phyloP scores from a whole-genome alignment of 23 tunicate genomes.

The Corella eumyota region DNA sequence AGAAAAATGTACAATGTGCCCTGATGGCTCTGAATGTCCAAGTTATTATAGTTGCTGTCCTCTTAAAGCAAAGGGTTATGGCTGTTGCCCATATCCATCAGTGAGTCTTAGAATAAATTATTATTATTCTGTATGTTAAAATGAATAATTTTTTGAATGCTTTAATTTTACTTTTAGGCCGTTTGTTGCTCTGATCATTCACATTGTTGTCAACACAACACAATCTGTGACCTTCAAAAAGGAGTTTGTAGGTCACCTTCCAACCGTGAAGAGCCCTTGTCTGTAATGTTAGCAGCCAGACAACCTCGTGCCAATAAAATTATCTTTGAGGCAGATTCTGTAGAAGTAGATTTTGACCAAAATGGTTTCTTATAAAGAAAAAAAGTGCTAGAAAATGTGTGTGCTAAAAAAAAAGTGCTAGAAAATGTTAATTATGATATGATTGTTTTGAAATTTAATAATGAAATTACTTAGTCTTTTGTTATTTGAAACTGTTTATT shows the following conservation, averaged over 20 bases:
- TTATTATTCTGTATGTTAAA: not conserved
- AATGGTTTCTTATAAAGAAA: no score
- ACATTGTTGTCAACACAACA: constrained; percentile 7
- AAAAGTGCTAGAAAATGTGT: no score
- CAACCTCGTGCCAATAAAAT: no score
- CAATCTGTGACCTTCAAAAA: constrained; percentile 4
- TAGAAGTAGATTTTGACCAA: no score
- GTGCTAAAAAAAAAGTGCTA: no score
- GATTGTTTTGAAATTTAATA: no score
- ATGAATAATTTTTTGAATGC: not conserved
- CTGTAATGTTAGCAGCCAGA: no score
- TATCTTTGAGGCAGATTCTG: no score
- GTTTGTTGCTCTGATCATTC: constrained; percentile 15
- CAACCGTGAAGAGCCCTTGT: no score
- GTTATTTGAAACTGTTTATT: no score
- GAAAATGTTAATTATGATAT: no score
- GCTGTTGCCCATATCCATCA: constrained; percentile 2
- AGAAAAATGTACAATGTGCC: constrained; percentile 13
- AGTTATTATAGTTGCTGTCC: constrained; percentile 9
- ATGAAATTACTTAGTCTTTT: no score
- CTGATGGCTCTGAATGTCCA: constrained; percentile 14
- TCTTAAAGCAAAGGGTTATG: not conserved
- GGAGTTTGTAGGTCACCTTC: constrained; percentile 8
- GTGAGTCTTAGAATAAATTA: not conserved
- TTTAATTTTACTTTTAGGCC: constrained; percentile 1